Evolutionary conservation across 1,140 invertebrate species (phyloP).

Genomic region (Zophobas morio): DNA sequence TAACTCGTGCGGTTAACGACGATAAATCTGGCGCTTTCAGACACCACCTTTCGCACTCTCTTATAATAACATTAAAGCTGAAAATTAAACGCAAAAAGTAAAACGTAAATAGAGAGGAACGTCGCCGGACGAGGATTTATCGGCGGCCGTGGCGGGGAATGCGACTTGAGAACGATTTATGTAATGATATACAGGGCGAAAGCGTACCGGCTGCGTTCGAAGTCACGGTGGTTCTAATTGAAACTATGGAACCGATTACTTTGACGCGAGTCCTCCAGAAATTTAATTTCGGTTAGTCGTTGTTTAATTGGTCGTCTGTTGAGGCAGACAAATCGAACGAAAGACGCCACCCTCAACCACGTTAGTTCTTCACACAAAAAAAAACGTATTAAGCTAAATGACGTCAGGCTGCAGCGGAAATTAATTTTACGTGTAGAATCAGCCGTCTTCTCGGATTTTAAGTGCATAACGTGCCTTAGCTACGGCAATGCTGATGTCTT

Average conservation of each 20-base stretch:
- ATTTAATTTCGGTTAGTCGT: neutral
- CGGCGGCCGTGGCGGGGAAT: slow-evolving; percentile 44
- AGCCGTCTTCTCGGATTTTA: slow-evolving; percentile 24
- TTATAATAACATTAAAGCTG: slow-evolving; percentile 52
- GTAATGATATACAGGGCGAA: slow-evolving; percentile 49
- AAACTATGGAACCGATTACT: no score
- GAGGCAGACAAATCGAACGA: neutral
- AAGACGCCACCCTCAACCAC: neutral
- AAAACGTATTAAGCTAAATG: neutral
- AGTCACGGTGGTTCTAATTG: no score
- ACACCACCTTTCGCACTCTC: slow-evolving; percentile 45
- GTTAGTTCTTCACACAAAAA: neutral
- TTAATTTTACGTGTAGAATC: slow-evolving; percentile 41
- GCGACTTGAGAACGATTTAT: slow-evolving; percentile 53
- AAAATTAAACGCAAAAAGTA: slow-evolving; percentile 51
- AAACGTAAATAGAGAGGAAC: slow-evolving; percentile 54
- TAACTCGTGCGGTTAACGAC: slow-evolving; percentile 15
- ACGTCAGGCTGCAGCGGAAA: slow-evolving; percentile 22
- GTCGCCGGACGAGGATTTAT: slow-evolving; percentile 53
- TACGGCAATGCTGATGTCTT: slow-evolving; percentile 33
- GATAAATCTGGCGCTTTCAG: slow-evolving; percentile 35
- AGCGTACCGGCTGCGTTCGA: slow-evolving; percentile 37
- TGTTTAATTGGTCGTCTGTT: neutral
- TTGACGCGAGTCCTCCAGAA: neutral
- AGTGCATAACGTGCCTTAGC: slow-evolving; percentile 30